phyloP scores from a whole-genome alignment of 2,113 vertebrate species.

The Austrofundulus limnaeus region DNA sequence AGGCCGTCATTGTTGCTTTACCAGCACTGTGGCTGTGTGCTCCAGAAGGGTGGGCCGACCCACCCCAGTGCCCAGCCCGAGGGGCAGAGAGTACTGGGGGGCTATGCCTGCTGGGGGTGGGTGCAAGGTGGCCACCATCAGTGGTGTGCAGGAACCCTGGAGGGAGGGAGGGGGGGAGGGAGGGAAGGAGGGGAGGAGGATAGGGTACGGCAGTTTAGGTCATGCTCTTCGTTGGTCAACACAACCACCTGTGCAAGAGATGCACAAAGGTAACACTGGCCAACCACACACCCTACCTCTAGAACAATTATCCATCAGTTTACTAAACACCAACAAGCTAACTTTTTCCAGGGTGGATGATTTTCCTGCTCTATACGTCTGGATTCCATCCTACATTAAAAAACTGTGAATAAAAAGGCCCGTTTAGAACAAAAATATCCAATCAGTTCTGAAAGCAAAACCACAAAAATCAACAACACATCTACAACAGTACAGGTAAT shows the following conservation, averaged over 20 bases:
- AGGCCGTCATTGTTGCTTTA: constrained; percentile 77
- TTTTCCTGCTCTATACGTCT: not conserved
- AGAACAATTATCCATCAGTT: constrained; percentile 17
- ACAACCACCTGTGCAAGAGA: constrained; percentile 25
- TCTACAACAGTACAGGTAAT: constrained; percentile 16
- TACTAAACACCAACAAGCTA: constrained; percentile 28
- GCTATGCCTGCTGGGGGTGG: constrained; percentile 96
- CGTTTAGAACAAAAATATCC: constrained; percentile 8
- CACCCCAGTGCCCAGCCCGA: constrained; percentile 94
- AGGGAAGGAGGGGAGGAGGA: constrained; percentile 56
- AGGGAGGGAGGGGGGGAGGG: too few relatives aligned
- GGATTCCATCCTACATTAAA: constrained; percentile 11
- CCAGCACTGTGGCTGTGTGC: constrained; percentile 99
- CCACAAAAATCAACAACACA: constrained; percentile 1
- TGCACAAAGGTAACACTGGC: constrained; percentile 15
- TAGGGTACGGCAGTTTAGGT: too few relatives aligned
- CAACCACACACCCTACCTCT: constrained; percentile 40
- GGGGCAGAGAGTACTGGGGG: constrained; percentile 96
- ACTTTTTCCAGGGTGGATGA: constrained; percentile 18
- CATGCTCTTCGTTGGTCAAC: constrained; percentile 23
- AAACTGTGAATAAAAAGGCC: constrained; percentile 18
- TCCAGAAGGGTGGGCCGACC: constrained; percentile 96
- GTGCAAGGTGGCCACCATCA: constrained; percentile 99
- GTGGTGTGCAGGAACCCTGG: constrained; percentile 98
- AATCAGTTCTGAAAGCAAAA: constrained; percentile 30